A percentile compares a stretch with the other conserved stretches of the same genome.
These are phyloP conservation scores for Drosophila mojavensis DNA, from an alignment of 1,140 invertebrate species.

Conservation along the genomic window DNA sequence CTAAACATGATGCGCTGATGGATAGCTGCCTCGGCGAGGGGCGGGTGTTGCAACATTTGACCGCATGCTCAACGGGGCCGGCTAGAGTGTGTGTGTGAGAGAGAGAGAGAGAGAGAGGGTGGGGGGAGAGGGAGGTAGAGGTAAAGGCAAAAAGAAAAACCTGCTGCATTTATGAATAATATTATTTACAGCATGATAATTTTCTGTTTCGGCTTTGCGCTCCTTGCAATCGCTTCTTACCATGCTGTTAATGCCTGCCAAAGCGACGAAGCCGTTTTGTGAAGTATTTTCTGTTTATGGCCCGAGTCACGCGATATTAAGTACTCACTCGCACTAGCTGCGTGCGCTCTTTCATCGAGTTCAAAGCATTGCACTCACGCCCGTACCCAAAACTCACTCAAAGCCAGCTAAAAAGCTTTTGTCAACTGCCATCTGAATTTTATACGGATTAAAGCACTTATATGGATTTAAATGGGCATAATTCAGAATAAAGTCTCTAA, in stretches of 20 bases:
- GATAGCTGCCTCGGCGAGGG: constrained; percentile 70
- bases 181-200: constrained; percentile 77
- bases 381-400: constrained; percentile 20
- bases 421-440: constrained; percentile 14
- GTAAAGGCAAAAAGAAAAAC: constrained; percentile 37
- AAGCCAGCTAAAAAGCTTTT: constrained; percentile 12
- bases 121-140: background rate
- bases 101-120: background rate
- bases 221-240: constrained; percentile 51
- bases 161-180: constrained; percentile 77
- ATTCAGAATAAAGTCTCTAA: no score
- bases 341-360: constrained; percentile 43
- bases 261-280: constrained; percentile 78
- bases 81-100: background rate
- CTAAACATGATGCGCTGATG: constrained; percentile 80
- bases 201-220: constrained; percentile 49
- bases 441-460: background rate
- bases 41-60: constrained; percentile 16
- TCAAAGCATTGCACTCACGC: constrained; percentile 31
- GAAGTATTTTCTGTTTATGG: constrained; percentile 79
- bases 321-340: constrained; percentile 29
- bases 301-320: constrained; percentile 69
- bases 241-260: constrained; percentile 60
- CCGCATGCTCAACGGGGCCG: constrained; percentile 6
- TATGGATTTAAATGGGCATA: background rate